Conservation (phyloP, 1,140 invertebrate genomes). For the Diorhabda sublineata region DNA sequence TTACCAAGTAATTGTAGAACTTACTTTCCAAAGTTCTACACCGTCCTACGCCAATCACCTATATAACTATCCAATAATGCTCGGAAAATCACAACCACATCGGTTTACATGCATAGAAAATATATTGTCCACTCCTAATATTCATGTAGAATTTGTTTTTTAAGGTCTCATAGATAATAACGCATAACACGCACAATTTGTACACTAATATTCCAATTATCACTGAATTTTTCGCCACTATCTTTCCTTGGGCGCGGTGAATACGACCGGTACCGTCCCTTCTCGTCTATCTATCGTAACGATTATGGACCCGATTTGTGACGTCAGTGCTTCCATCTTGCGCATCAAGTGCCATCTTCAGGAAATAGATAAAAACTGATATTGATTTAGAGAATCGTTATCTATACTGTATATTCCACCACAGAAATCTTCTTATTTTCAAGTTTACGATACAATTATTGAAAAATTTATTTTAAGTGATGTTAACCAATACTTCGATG, state of each 20-base stretch:
- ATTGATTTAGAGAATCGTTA: background rate
- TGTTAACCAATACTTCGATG: no score
- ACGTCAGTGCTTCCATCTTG: conserved; percentile 41
- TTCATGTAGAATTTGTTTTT: conserved; percentile 33
- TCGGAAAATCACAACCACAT: conserved; percentile 42
- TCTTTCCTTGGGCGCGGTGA: conserved; percentile 32
- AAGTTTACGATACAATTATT: no score
- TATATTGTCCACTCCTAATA: conserved; percentile 32
- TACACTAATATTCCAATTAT: conserved; percentile 31
- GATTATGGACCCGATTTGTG: conserved; percentile 43
- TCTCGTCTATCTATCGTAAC: conserved; percentile 35
- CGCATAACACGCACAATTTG: conserved; percentile 29
- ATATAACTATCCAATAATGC: conserved; percentile 28
- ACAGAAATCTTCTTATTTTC: no score
- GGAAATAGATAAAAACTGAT: conserved; percentile 7
- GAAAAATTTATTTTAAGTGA: no score
- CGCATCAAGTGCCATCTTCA: conserved; percentile 26
- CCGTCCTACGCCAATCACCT: conserved; percentile 13
- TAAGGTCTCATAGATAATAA: conserved; percentile 26
- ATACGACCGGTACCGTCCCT: conserved; percentile 38
- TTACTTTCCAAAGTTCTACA: conserved; percentile 24
- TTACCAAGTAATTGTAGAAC: background rate
- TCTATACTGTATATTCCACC: no score
- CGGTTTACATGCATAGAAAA: conserved; percentile 40
- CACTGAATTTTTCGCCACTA: conserved; percentile 22